phyloP scores from a whole-genome alignment of 2,797 vertebrate genomes.

The Neopelma chrysocephalum region DNA sequence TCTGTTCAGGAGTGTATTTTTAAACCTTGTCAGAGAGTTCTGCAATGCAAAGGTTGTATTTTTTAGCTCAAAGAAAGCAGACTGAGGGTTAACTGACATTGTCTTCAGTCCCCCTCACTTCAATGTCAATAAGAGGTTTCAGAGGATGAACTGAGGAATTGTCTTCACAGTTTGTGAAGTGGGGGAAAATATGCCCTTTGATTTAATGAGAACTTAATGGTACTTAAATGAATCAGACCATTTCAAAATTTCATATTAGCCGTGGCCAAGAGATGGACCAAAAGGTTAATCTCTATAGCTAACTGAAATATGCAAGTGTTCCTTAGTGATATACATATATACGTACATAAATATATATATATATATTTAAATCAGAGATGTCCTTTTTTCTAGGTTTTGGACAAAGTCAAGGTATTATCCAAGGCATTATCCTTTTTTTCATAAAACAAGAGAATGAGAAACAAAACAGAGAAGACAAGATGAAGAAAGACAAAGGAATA shows the following conservation, averaged over 20 bases:
- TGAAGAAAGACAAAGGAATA: neutral
- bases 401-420: neutral
- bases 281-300: neutral
- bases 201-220: neutral
- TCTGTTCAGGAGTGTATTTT: conserved; percentile 52
- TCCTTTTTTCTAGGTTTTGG: neutral
- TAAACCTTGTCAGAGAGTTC: neutral
- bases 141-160: neutral
- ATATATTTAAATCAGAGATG: neutral
- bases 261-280: neutral
- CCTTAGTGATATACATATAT: neutral
- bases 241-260: neutral
- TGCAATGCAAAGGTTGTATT: neutral
- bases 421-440: neutral
- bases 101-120: neutral
- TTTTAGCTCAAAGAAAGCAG: neutral
- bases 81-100: neutral
- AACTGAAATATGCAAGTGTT: neutral
- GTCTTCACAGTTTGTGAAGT: neutral
- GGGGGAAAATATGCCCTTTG: neutral
- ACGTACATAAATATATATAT: neutral
- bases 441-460: neutral
- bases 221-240: neutral
- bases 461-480: neutral
- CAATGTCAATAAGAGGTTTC: neutral